phyloP scores from a whole-genome alignment of 2,113 vertebrate species.

The Marmota flaviventris region DNA sequence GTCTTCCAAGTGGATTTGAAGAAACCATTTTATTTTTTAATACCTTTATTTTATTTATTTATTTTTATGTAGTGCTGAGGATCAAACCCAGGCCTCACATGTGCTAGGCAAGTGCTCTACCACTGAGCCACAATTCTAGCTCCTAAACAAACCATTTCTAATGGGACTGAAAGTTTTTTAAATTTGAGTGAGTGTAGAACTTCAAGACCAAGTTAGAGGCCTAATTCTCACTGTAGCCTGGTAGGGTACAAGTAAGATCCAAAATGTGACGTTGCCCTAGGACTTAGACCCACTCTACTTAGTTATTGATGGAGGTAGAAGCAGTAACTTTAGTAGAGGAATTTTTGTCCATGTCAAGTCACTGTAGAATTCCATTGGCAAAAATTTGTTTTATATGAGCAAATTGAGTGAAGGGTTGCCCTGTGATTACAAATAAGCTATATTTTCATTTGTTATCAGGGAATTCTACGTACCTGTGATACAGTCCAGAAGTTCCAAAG shows the following conservation, averaged over 20 bases:
- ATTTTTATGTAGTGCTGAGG: no score
- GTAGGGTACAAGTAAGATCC: not conserved
- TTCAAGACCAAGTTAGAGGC: not conserved
- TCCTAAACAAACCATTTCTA: not conserved
- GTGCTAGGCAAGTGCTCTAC: no score
- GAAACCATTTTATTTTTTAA: not conserved
- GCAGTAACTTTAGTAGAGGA: not conserved
- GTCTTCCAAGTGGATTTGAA: not conserved
- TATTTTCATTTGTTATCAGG: conserved; percentile 84
- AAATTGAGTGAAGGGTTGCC: not conserved
- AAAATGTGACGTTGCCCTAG: not conserved
- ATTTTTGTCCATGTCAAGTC: not conserved
- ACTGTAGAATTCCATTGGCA: not conserved
- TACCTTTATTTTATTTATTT: no score
- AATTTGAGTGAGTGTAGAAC: not conserved
- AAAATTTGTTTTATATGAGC: not conserved
- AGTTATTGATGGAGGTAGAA: not conserved
- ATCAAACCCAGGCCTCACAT: no score
- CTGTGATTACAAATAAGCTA: not conserved
- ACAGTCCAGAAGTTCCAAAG: conserved; percentile 95
- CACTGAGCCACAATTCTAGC: no score
- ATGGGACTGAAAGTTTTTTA: not conserved
- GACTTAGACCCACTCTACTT: not conserved
- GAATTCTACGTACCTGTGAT: conserved; percentile 94
- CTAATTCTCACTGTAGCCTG: not conserved